Conservation (phyloP, 1,140 invertebrate genomes). For the Cheumatopsyche charites region DNA sequence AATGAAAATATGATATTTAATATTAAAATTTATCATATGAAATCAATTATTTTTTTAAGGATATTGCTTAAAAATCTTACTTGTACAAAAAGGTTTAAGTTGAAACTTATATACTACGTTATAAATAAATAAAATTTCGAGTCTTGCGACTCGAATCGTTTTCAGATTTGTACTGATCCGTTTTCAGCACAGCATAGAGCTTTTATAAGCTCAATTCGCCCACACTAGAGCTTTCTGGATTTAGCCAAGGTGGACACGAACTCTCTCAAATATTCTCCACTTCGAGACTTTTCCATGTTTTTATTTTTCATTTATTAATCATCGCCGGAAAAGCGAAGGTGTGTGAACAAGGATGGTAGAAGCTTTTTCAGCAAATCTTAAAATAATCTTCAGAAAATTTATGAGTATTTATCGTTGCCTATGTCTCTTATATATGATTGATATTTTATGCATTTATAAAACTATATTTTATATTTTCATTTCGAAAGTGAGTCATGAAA, state of each 20-base stretch:
- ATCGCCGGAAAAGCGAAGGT: slow-evolving; percentile 8
- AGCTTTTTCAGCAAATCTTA: too few relatives aligned
- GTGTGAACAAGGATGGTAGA: background rate
- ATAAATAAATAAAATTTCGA: too few relatives aligned
- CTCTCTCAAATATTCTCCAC: slow-evolving; percentile 17
- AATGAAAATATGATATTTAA: background rate
- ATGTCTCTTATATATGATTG: too few relatives aligned
- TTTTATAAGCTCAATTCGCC: slow-evolving; percentile 25
- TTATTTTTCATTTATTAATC: background rate
- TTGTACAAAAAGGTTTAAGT: too few relatives aligned
- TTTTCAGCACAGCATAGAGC: background rate
- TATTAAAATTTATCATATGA: background rate
- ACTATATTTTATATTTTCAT: too few relatives aligned
- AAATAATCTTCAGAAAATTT: too few relatives aligned
- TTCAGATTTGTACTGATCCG: background rate
- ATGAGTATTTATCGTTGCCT: too few relatives aligned
- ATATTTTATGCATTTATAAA: too few relatives aligned
- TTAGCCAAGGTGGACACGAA: slow-evolving; percentile 31
- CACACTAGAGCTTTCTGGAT: slow-evolving; percentile 30
- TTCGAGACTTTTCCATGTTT: slow-evolving; percentile 24
- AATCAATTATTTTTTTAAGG: background rate
- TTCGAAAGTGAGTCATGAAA: too few relatives aligned
- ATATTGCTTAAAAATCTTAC: background rate
- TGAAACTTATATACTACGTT: too few relatives aligned
- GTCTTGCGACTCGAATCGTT: slow-evolving; percentile 19